Conservation (phyloP, 1,140 invertebrate species). For the Uloborus diversus region DNA sequence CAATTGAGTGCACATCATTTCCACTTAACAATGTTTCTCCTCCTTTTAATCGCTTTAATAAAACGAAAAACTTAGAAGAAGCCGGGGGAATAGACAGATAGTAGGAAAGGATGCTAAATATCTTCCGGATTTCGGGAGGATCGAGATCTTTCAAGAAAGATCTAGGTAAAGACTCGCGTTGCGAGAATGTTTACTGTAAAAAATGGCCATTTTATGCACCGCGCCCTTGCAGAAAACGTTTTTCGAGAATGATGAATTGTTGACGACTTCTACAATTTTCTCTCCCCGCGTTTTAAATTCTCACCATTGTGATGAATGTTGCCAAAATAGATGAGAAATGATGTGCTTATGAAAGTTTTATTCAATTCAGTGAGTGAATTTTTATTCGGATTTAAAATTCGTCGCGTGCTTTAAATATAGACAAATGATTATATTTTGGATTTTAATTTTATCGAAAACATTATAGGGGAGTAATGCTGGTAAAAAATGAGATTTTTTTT, state of each 20-base stretch:
- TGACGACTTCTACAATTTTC: slow-evolving; percentile 12
- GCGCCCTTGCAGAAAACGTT: background rate
- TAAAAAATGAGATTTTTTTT: no score
- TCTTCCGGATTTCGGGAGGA: slow-evolving; percentile 34
- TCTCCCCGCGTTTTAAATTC: background rate
- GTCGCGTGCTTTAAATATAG: no score
- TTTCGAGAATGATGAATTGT: slow-evolving; percentile 6
- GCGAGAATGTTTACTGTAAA: slow-evolving; percentile 33
- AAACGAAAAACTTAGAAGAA: no score
- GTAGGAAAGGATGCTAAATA: slow-evolving; percentile 37
- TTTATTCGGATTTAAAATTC: no score
- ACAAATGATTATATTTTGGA: no score
- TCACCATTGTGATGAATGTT: no score
- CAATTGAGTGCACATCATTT: background rate
- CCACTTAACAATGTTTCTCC: background rate
- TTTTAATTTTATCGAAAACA: no score
- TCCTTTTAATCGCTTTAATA: background rate
- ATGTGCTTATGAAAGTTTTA: no score
- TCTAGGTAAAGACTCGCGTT: slow-evolving; percentile 1
- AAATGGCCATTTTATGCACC: slow-evolving; percentile 44
- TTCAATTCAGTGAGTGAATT: no score
- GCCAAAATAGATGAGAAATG: no score
- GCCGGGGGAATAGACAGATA: background rate
- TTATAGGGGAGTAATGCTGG: no score
- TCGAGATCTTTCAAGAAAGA: slow-evolving; percentile 52